Evolutionary conservation across 2,888 invertebrate genomes (phyloP).

Genomic region (Adelphocoris suturalis): DNA sequence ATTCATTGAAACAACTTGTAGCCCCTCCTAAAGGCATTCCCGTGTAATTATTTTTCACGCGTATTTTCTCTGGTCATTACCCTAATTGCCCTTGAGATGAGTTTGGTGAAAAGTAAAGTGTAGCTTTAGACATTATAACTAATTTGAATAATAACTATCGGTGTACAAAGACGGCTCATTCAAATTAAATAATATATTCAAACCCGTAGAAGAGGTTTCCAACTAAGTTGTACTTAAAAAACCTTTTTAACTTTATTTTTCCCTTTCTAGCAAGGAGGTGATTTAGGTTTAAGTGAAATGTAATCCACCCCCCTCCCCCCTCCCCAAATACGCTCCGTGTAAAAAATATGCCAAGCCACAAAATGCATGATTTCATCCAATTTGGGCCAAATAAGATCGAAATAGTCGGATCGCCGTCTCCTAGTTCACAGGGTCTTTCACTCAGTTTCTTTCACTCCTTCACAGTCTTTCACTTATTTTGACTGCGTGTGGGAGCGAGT

Average conservation of each 20-base stretch:
- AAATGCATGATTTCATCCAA: too few species aligned
- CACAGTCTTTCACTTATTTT: too few species aligned
- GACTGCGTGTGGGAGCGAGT: too few species aligned
- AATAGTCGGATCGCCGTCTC: too few species aligned
- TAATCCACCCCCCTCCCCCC: too few species aligned
- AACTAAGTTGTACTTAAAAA: background rate
- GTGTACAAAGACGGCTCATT: background rate
- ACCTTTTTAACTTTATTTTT: background rate
- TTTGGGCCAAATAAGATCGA: too few species aligned
- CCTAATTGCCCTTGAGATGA: slow-evolving; percentile 12
- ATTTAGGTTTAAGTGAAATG: too few species aligned
- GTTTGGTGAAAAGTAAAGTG: slow-evolving; percentile 1
- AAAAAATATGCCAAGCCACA: too few species aligned
- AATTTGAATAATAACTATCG: slow-evolving; percentile 14
- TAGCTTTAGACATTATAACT: background rate
- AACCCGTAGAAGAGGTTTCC: background rate
- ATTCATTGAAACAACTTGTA: slow-evolving; percentile 26
- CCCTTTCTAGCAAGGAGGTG: too few species aligned
- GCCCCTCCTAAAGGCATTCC: background rate
- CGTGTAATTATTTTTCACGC: slow-evolving; percentile 27
- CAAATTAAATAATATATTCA: background rate
- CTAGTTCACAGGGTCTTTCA: too few species aligned
- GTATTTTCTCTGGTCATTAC: slow-evolving; percentile 8
- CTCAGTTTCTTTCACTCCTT: too few species aligned
- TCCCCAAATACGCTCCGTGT: too few species aligned